These are phyloP conservation scores for Melanostoma scalare DNA, from an alignment of 2,888 invertebrate species.

Conservation along the genomic window DNA sequence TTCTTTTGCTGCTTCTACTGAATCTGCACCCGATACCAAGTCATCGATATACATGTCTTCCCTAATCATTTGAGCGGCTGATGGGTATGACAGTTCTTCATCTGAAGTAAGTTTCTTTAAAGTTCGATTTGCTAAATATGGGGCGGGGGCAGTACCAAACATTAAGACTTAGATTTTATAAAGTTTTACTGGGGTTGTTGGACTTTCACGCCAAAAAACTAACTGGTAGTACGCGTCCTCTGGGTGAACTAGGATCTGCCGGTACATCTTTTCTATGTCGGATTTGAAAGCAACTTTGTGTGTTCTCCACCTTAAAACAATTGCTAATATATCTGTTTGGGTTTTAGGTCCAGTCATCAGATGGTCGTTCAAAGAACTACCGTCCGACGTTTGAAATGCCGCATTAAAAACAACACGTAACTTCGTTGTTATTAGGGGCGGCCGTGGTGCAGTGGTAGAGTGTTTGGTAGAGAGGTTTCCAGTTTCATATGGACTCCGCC, in stretches of 20 bases:
- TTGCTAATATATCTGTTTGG: not conserved
- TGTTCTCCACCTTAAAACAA: slow-evolving; percentile 14
- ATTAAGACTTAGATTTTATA: not conserved
- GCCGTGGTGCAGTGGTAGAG: too few species aligned
- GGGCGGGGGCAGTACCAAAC: slow-evolving; percentile 14
- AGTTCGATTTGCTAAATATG: slow-evolving; percentile 12
- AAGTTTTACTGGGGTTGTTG: not conserved
- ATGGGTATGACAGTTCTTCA: not conserved
- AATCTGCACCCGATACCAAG: slow-evolving; percentile 2
- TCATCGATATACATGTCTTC: slow-evolving; percentile 16
- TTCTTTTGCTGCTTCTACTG: not conserved
- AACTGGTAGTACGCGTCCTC: slow-evolving; percentile 3
- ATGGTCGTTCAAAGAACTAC: not conserved
- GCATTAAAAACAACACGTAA: slow-evolving; percentile 28
- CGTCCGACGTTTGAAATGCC: slow-evolving; percentile 21
- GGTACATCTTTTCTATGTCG: slow-evolving; percentile 4
- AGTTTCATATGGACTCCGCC: too few species aligned
- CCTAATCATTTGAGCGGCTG: slow-evolving; percentile 3
- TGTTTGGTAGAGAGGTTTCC: too few species aligned
- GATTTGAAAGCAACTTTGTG: slow-evolving; percentile 19
- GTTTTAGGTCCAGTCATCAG: not conserved
- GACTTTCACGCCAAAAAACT: slow-evolving; percentile 1
- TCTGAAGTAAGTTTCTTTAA: not conserved
- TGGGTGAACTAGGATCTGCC: not conserved
- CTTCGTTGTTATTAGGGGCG: slow-evolving; percentile 15